phyloP scores from a whole-genome alignment of 2,888 invertebrate species.

The Rotaria macrura region DNA sequence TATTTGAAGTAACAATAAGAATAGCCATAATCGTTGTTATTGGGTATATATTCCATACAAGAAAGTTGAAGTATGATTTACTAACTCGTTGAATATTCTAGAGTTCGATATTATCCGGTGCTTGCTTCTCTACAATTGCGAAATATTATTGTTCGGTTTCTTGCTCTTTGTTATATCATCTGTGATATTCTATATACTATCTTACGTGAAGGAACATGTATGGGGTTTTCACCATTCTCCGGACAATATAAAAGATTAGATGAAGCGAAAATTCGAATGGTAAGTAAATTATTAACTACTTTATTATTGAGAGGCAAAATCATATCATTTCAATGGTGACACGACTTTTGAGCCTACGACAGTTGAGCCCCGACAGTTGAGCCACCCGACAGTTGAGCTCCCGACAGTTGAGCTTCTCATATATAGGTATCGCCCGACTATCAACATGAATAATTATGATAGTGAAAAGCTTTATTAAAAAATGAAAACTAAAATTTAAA shows the following conservation, averaged over 20 bases:
- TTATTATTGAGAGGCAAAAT: too few species aligned
- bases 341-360: too few species aligned
- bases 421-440: too few species aligned
- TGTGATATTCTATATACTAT: neutral
- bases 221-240: neutral
- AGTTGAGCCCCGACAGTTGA: too few species aligned
- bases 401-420: too few species aligned
- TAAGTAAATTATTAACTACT: neutral
- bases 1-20: neutral
- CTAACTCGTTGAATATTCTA: too few species aligned
- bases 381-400: too few species aligned
- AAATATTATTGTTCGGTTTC: neutral
- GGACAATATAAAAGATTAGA: neutral
- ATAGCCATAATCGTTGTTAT: neutral
- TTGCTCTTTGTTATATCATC: neutral
- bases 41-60: neutral
- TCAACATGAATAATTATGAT: too few species aligned
- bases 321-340: too few species aligned
- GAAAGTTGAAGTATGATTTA: too few species aligned
- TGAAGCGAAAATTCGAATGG: neutral
- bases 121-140: constrained; percentile 8
- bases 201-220: neutral
- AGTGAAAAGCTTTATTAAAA: too few species aligned
- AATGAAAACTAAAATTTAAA: too few species aligned
- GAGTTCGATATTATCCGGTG: constrained; percentile 19